phyloP scores from a whole-genome alignment of 2,888 invertebrate species.

The Nomada ruficornis region DNA sequence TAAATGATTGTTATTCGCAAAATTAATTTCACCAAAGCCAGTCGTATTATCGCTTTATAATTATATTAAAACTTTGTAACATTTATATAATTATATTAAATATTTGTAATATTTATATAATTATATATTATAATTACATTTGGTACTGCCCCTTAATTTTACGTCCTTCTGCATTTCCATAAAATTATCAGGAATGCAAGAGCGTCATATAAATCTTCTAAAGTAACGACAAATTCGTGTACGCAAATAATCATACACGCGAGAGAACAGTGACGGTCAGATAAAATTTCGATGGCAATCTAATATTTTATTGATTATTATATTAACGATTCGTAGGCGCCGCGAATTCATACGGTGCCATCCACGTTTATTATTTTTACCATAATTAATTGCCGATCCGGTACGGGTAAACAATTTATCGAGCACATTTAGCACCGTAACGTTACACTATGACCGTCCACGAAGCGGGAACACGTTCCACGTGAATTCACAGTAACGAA shows the following conservation, averaged over 20 bases:
- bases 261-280: constrained; percentile 20
- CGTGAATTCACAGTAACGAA: not conserved
- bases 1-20: not conserved
- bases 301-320: constrained; percentile 34
- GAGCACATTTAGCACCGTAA: not conserved
- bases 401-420: constrained; percentile 31
- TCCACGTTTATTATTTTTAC: constrained; percentile 38
- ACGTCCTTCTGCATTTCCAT: not conserved
- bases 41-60: not conserved
- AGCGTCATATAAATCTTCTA: not conserved
- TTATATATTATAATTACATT: too few species aligned
- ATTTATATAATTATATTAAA: not conserved
- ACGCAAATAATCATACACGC: constrained; percentile 1
- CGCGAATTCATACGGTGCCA: not conserved
- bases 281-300: constrained; percentile 51
- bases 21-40: not conserved
- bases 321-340: constrained; percentile 30
- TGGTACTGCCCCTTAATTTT: not conserved
- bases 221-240: not conserved
- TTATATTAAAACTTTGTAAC: not conserved
- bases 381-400: constrained; percentile 31
- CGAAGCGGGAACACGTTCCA: not conserved
- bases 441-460: constrained; percentile 4
- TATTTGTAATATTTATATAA: too few species aligned
- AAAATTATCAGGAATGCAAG: not conserved